Base-by-base conservation (phyloP, 2,113 vertebrate species). In the Pionites leucogaster region DNA sequence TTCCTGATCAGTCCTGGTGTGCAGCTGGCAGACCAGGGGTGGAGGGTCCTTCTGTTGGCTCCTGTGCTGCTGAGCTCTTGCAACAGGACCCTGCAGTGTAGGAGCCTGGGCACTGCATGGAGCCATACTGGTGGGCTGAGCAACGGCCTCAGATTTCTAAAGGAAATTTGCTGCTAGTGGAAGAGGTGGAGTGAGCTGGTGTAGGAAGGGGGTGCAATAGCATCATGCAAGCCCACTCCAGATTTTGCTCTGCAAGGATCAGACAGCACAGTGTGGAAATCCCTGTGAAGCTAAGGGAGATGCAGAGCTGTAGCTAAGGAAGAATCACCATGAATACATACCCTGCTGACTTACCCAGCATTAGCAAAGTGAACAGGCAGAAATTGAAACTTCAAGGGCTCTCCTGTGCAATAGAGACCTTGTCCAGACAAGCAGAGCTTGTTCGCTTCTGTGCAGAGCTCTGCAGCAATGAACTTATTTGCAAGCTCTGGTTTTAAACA, bases 151-250 rank as follows among this genome's bases (percentile, higher is more conserved):
- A 8, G 13, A 17, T 55, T 64, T 60, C 57, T 49, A 17, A 67
- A 46, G n/a, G n/a, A 64, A 64, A 80, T 53, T 33, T 86, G 76
- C 52, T 72, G 52, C 50, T 13, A 10, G 33, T 42, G 19, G 18
- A 70, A 82, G 28, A 72, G 18, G 12, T 62, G 47, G 59, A 64
- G 20, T 0, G 0, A 78, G 23, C 33, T 80, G 29, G 10, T 10
- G 23, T 5, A 50, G 39, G 35, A 59, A 55, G n/a, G 41, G 85
- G 33, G 23, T 72, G 4, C 16, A 39, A 18, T 7, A 18, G 22
- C 28, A 50, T 24, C 0, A 0, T 1, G 2, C 37, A 55, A 90
- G 2, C 33, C 14, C 27, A 7, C 33, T 47, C 39, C 57, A 62
- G 27, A 65, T 64, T 64, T 69, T 72, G 8, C 14, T 44, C 10